Conservation (phyloP, 2,888 invertebrate genomes). For the Drosophila helvetica region DNA sequence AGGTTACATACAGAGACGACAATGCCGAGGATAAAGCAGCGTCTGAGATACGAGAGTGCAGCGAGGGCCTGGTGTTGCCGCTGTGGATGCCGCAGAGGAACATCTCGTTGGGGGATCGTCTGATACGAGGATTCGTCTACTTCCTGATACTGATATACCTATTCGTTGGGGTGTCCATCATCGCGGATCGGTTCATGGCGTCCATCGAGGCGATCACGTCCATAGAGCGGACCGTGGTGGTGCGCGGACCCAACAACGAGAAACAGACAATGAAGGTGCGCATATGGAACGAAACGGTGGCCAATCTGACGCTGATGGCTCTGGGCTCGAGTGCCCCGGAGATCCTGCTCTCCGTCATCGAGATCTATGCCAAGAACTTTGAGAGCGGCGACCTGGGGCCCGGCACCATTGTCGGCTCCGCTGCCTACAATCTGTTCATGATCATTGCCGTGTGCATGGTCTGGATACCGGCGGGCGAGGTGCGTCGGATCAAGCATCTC, state of each 20-base stretch:
- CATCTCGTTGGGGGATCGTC: constrained; percentile 90
- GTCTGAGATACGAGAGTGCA: constrained; percentile 85
- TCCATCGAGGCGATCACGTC: constrained; percentile 99
- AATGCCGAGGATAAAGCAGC: neutral
- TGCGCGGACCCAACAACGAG: constrained; percentile 94
- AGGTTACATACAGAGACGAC: neutral
- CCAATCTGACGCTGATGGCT: constrained; percentile 99
- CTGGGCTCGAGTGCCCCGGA: constrained; percentile 99
- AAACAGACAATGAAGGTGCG: constrained; percentile 95
- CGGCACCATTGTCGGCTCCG: constrained; percentile 99
- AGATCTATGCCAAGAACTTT: constrained; percentile 97
- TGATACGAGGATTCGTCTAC: constrained; percentile 95
- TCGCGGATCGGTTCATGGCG: constrained; percentile 99
- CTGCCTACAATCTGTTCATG: constrained; percentile 99
- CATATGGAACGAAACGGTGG: constrained; percentile 99
- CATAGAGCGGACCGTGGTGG: constrained; percentile 96
- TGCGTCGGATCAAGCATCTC: constrained; percentile 96
- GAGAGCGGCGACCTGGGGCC: constrained; percentile 98
- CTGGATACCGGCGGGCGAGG: constrained; percentile 95
- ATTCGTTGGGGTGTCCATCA: constrained; percentile 99
- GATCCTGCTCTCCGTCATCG: constrained; percentile 98
- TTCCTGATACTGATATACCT: constrained; percentile 95
- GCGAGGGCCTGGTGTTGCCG: constrained; percentile 93
- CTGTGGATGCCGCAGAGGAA: constrained; percentile 94
- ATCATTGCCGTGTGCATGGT: constrained; percentile 97